Percentiles rank a stretch among this genome's conserved stretches.
These are phyloP conservation scores for Premnoplex brunnescens DNA, from an alignment of 2,797 vertebrate genomes.

Conservation along the genomic window DNA sequence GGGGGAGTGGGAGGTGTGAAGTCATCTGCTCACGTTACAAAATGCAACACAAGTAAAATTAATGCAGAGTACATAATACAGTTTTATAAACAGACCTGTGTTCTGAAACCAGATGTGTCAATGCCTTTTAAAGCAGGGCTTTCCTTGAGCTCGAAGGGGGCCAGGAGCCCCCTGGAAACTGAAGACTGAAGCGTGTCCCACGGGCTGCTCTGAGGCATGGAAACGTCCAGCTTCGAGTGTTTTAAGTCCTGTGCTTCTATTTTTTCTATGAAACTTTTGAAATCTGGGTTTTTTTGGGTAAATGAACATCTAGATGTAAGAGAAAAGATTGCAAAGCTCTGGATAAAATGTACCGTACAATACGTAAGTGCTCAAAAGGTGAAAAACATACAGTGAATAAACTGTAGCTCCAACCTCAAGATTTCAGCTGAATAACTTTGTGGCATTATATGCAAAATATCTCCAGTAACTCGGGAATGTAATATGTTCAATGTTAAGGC, in stretches of 20 bases:
- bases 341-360: neutral
- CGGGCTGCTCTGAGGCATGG: slow-evolving; percentile 4
- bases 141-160: neutral
- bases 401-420: slow-evolving; percentile 60
- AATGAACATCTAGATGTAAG: slow-evolving; percentile 37
- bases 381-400: slow-evolving; percentile 4
- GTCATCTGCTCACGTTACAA: neutral
- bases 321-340: slow-evolving; percentile 15
- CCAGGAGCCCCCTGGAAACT: neutral
- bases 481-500: slow-evolving; percentile 77
- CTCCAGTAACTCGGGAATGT: slow-evolving; percentile 78
- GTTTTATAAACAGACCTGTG: slow-evolving; percentile 32
- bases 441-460: slow-evolving; percentile 79
- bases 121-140: neutral
- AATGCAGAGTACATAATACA: neutral
- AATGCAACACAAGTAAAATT: neutral
- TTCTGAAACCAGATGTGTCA: neutral
- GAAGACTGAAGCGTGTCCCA: neutral
- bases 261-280: slow-evolving; percentile 48
- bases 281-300: slow-evolving; percentile 54
- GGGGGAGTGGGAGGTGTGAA: neutral
- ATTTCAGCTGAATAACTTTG: slow-evolving; percentile 66
- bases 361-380: slow-evolving; percentile 29
- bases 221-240: slow-evolving; percentile 39
- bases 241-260: slow-evolving; percentile 19